phyloP scores from a whole-genome alignment of 1,140 invertebrate genomes.

The Anoplolepis gracilipes region DNA sequence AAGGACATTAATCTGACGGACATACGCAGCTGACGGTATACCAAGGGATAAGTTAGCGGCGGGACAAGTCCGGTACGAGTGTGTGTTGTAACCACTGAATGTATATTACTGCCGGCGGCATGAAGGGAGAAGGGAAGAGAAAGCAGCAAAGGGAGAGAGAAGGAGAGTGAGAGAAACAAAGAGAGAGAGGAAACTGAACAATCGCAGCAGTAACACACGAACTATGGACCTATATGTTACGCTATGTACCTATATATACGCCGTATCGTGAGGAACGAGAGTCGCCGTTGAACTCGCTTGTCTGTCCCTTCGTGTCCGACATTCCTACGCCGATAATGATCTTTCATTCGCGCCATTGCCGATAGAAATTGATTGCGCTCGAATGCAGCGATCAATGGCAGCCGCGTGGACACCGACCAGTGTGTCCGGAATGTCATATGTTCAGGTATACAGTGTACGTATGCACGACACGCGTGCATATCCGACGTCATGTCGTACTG shows the following conservation, averaged over 20 bases:
- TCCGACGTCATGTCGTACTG: constrained; percentile 34
- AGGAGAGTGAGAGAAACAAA: background rate
- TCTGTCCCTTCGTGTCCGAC: background rate
- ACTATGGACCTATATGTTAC: constrained; percentile 63
- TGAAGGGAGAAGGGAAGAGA: background rate
- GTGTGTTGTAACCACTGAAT: constrained; percentile 59
- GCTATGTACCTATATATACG: constrained; percentile 59
- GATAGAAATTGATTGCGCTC: constrained; percentile 75
- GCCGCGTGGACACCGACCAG: background rate
- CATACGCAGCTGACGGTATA: constrained; percentile 50
- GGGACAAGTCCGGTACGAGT: constrained; percentile 20
- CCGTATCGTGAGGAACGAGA: constrained; percentile 56
- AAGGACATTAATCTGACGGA: constrained; percentile 58
- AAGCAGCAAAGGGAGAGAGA: background rate
- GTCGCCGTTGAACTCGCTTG: constrained; percentile 4
- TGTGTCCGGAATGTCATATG: constrained; percentile 17
- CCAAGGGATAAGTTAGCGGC: constrained; percentile 58
- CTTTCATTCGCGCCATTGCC: constrained; percentile 65
- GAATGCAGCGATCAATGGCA: constrained; percentile 28
- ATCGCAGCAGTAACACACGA: constrained; percentile 42
- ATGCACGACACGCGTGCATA: constrained; percentile 28
- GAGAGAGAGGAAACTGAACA: background rate
- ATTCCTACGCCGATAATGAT: constrained; percentile 74
- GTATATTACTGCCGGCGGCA: constrained; percentile 45
- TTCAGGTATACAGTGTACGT: constrained; percentile 19